Conservation (phyloP, 2,797 vertebrate genomes). For the Pangasius larnaudii region DNA sequence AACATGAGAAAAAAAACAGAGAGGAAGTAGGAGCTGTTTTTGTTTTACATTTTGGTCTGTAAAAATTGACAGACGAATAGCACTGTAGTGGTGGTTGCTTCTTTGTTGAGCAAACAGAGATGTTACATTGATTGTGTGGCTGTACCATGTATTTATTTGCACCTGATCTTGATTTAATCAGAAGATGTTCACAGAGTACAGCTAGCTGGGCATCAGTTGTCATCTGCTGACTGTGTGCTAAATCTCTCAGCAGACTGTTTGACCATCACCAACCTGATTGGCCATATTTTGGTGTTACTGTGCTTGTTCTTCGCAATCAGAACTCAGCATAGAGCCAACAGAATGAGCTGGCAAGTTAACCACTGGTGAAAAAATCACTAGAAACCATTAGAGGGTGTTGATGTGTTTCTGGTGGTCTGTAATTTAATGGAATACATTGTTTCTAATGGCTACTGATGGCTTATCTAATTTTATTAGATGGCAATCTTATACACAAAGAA, state of each 20-base stretch:
- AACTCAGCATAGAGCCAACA: background rate
- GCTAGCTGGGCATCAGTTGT: background rate
- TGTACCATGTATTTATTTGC: background rate
- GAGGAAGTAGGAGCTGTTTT: constrained; percentile 15
- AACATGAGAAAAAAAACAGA: constrained; percentile 3
- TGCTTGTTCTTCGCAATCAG: constrained; percentile 18
- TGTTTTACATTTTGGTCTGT: background rate
- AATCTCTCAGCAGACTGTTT: constrained; percentile 9
- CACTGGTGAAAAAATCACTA: constrained; percentile 1
- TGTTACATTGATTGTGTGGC: background rate
- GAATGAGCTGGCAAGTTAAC: constrained; percentile 23
- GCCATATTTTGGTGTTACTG: constrained; percentile 19
- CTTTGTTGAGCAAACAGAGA: background rate
- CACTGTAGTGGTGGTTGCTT: background rate
- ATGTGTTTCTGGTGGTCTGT: background rate
- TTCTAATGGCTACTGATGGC: background rate
- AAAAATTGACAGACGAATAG: constrained; percentile 1
- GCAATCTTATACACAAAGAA: background rate
- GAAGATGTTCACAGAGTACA: constrained; percentile 11
- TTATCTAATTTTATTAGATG: background rate
- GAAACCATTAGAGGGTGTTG: background rate
- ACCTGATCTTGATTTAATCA: constrained; percentile 11
- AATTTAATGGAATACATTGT: background rate
- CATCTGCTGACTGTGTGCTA: constrained; percentile 11
- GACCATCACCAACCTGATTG: background rate